Conservation (phyloP, 1,140 invertebrate species). For the Artemia franciscana region DNA sequence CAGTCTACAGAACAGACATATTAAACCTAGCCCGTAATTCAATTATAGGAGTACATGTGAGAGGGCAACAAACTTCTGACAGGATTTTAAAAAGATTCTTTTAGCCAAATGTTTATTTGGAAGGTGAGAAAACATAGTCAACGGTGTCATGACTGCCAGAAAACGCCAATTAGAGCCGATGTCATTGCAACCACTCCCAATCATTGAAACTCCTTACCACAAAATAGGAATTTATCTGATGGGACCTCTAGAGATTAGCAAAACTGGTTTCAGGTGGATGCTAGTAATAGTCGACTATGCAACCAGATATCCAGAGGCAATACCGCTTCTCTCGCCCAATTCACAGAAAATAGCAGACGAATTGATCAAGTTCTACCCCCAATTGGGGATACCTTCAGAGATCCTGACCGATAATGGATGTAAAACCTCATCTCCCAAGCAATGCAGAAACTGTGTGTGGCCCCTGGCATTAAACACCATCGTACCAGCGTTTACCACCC, state of each 20-base stretch:
- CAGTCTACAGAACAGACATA: neutral
- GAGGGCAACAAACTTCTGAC: neutral
- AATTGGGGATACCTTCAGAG: conserved; percentile 19
- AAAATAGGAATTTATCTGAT: neutral
- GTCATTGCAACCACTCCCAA: conserved; percentile 5
- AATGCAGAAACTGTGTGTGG: conserved; percentile 19
- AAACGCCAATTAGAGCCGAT: neutral
- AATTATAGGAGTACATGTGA: neutral
- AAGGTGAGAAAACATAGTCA: neutral
- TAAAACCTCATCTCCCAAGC: conserved; percentile 20
- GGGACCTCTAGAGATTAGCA: neutral
- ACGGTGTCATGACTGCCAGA: neutral
- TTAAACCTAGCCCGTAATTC: neutral
- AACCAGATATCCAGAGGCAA: neutral
- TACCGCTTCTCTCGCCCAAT: neutral
- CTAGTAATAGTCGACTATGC: neutral
- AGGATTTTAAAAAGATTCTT: neutral
- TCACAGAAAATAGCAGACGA: neutral
- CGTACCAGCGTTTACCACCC: conserved; percentile 14
- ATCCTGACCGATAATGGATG: conserved; percentile 23
- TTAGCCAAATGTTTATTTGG: neutral
- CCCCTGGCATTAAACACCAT: conserved; percentile 10
- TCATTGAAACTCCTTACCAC: conserved; percentile 6
- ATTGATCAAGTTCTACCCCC: conserved; percentile 16
- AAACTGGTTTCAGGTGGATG: neutral